Evolutionary conservation across 2,888 invertebrate species (phyloP), one percentile per base, ranked within the genome.

Genomic region (Mimas tiliae): DNA sequence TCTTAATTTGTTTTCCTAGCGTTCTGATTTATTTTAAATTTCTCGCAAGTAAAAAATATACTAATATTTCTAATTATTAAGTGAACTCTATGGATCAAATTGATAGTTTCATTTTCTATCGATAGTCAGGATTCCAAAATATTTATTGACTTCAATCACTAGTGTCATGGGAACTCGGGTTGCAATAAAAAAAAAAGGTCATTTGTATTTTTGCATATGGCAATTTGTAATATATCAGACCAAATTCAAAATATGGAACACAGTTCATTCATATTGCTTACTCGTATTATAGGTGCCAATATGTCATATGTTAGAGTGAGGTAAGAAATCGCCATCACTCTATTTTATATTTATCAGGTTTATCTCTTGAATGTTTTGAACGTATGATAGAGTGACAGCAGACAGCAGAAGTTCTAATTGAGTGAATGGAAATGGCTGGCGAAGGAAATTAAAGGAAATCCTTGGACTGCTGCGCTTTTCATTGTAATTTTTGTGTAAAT

Each of bases 401-500:
- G 21, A 71, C 27, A 53, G 73, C 53, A 78, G 75, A 80, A 58
- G 58, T 73, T 73, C 76, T 73, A 78, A 78, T 74, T 67, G 80
- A 82, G 68, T 74, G 82, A 84, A 82, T 80, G 80, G 80, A 82
- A 85, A 81, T 84, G 83, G 81, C 75, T 78, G 76, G 72, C 78
- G 74, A 81, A 78, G 78, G 77, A 81, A 78, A 79, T 78, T 74
- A 74, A 84, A 84, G 84, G 85, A 89, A 89, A 89, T 90, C 90
- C 90, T 90, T 91, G 90, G 86, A 86, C 81, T 86, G 85, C 84
- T 88, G 83, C 82, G 86, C 81, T 87, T 88, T 84, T 87, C 80
- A 85, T 85, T 88, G 80, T 85, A 87, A 83, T 88, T 88, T 83
- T 88, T 84, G 85, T 90, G 85, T 89, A 89, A 87, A 88, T 90